Percentiles rank a stretch among this genome's conserved stretches.
Conservation (phyloP, 2,797 vertebrate genomes). For the Rallus crepitans region DNA sequence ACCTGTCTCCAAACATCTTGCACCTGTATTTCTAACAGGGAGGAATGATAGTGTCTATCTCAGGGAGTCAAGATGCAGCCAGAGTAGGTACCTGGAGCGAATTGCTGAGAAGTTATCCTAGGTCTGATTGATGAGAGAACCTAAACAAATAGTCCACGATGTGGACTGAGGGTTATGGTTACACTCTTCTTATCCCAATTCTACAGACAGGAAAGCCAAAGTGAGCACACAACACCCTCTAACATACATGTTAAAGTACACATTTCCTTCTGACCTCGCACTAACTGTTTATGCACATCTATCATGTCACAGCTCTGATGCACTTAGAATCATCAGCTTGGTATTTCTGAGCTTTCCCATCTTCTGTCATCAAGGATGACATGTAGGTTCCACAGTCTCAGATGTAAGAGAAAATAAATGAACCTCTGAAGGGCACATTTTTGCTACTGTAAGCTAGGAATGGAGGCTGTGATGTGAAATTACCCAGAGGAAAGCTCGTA, state of each 20-base stretch:
- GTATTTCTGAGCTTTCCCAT: not conserved
- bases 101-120: not conserved
- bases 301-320: not conserved
- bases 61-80: not conserved
- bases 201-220: not conserved
- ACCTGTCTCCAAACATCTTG: not conserved
- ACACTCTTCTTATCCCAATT: not conserved
- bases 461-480: not conserved
- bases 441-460: not conserved
- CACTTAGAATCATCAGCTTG: not conserved
- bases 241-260: accelerated
- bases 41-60: not conserved
- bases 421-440: not conserved
- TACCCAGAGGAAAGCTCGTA: not conserved
- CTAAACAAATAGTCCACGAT: not conserved
- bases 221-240: not conserved
- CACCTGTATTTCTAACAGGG: not conserved
- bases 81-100: not conserved
- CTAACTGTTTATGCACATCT: not conserved
- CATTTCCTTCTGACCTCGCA: not conserved
- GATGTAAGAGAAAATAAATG: constrained; percentile 1
- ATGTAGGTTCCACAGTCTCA: not conserved
- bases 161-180: not conserved
- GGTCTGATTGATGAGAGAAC: not conserved
- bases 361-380: not conserved